Evolutionary conservation across 1,140 invertebrate genomes (phyloP).

Genomic region (Papilio polytes): DNA sequence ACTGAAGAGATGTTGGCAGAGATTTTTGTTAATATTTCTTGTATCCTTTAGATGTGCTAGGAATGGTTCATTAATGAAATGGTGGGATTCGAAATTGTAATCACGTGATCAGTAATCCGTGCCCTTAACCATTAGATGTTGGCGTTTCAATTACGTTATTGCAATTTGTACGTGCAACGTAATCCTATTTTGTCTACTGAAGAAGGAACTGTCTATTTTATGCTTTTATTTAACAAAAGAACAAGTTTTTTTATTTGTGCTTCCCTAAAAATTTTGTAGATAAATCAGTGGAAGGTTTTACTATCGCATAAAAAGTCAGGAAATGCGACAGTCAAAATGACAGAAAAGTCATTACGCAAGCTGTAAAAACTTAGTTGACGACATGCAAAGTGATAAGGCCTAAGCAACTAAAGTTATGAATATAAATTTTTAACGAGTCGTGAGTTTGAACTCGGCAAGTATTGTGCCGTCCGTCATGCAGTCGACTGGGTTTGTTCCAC

Average conservation of each 20-base stretch:
- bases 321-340: constrained; percentile 25
- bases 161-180: no score
- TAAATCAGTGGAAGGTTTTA: constrained; percentile 33
- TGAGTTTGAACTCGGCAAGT: constrained; percentile 46
- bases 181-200: no score
- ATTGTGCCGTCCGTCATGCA: constrained; percentile 33
- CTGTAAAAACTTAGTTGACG: constrained; percentile 48
- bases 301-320: constrained; percentile 31
- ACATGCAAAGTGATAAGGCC: constrained; percentile 50
- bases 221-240: background rate
- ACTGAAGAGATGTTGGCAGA: no score
- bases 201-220: no score
- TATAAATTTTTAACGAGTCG: constrained; percentile 56
- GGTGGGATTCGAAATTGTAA: no score
- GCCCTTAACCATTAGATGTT: no score
- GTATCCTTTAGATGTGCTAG: no score
- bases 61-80: no score
- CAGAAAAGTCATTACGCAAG: constrained; percentile 43
- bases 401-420: constrained; percentile 50
- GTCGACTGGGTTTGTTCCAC: constrained; percentile 42
- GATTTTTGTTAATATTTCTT: no score
- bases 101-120: no score
- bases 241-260: constrained; percentile 11
- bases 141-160: no score
- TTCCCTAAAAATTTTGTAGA: background rate